Conservation (phyloP, 2,888 invertebrate genomes). For the Caradrina kadenii region DNA sequence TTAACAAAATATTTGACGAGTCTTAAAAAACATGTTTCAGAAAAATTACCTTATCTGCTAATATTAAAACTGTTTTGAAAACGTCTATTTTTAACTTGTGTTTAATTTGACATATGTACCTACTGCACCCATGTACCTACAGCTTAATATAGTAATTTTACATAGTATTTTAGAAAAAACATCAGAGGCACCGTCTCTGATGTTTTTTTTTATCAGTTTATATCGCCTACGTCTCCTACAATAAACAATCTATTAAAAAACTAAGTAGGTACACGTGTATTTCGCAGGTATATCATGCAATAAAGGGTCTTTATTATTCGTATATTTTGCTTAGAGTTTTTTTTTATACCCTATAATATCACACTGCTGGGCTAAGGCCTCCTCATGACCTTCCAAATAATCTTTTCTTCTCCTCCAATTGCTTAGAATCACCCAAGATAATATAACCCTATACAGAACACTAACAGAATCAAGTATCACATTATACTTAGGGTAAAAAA, state of each 20-base stretch:
- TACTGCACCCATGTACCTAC: too few relatives aligned
- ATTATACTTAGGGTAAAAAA: neutral
- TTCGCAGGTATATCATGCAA: neutral
- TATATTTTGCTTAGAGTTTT: neutral
- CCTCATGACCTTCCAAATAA: too few relatives aligned
- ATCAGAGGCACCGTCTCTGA: too few relatives aligned
- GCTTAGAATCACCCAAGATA: too few relatives aligned
- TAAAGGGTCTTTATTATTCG: too few relatives aligned
- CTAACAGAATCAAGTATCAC: neutral
- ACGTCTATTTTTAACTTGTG: neutral
- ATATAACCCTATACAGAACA: too few relatives aligned
- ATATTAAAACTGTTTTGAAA: neutral
- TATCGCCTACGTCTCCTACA: neutral
- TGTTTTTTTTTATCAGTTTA: too few relatives aligned
- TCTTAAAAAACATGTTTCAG: neutral
- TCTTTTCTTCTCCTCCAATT: too few relatives aligned
- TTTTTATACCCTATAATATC: too few relatives aligned
- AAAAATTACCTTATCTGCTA: neutral
- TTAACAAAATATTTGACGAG: slow-evolving; percentile 44
- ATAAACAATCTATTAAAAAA: neutral
- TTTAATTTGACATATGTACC: too few relatives aligned
- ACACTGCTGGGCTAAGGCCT: too few relatives aligned
- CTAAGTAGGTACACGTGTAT: neutral
- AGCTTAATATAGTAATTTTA: too few relatives aligned
- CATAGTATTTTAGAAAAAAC: neutral